Base-by-base conservation (phyloP, 2,888 invertebrate species). In the Cyrtodaria siliqua region DNA sequence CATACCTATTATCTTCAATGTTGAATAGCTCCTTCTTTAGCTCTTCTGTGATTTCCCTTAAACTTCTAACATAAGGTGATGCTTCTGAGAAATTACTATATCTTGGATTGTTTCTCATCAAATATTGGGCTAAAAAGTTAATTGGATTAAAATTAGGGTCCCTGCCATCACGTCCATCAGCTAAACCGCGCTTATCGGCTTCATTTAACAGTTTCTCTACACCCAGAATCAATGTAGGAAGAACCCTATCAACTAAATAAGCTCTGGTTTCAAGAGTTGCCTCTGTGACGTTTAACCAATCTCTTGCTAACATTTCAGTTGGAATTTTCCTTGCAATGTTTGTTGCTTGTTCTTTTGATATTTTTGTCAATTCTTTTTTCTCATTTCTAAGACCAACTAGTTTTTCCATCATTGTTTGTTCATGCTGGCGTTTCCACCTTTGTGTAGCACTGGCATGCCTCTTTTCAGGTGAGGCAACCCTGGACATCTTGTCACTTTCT, bases 31-130 rank as follows among this genome's bases (percentile, higher is more conserved):
- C 89, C 71, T 87, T 82, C 71, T 88, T 91, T 38, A 93, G 81
- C 53, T 92, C 89, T 47, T 92, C 91, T 20, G 87, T 84, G 2
- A 93, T 89, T 64, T 90, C 87, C 60, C 92, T 75, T 38, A 93
- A 79, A 9, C 92, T 91, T 59, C 91, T 82, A 3, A 93, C 90
- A 85, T 93, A 93, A 0, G 92, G 92, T 27, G 93, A 92, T 4
- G 92, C 91, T 73, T 93, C 92, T n/a, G 91, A 87, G 71, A 93
- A 92, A 72, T 92, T 92, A 74, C 91, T 90, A 75, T 91, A 92
- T 63, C 86, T 79, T 26, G 93, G 93, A 78, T 93, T 93, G 81
- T 93, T 93, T 67, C 93, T 87, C 90, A 93, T 90, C 57, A 93
- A 79, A 82, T 92, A 93, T 75, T 93, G 92, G 12, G 92, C 93